Percentiles rank a stretch among this genome's conserved stretches.
Evolutionary conservation across 2,113 vertebrate genomes (phyloP).

Genomic region (Actenoides hombroni): DNA sequence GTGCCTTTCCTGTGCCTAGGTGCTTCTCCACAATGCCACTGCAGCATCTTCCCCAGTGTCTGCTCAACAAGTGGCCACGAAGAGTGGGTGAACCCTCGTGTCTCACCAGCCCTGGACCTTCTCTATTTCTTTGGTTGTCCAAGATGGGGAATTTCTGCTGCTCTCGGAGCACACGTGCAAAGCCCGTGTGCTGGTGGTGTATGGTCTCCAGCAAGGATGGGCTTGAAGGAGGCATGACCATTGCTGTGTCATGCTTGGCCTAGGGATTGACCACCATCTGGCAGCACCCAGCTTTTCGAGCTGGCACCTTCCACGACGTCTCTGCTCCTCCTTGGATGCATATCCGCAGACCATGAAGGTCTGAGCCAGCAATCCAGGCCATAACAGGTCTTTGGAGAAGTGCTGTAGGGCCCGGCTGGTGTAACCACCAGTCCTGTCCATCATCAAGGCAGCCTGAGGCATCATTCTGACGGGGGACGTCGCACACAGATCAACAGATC

Average conservation of each 20-base stretch:
- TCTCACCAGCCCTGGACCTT: neutral
- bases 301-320: accelerated
- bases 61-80: neutral
- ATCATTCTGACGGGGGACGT: neutral
- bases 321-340: accelerated
- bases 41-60: neutral
- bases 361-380: neutral
- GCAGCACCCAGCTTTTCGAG: neutral
- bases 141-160: neutral
- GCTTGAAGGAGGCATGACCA: neutral
- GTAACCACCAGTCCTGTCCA: neutral
- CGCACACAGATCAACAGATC: accelerated
- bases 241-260: accelerated
- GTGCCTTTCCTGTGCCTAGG: accelerated
- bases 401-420: no score
- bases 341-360: neutral
- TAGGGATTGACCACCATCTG: neutral
- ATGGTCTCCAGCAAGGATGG: neutral
- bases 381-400: neutral
- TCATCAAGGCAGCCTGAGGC: neutral
- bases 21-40: accelerated
- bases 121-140: neutral
- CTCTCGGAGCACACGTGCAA: accelerated
- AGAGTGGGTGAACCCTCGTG: accelerated
- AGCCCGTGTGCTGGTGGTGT: neutral